Evolutionary conservation across 2,888 invertebrate species (phyloP).

Genomic region (Chymomyza fuscimana): DNA sequence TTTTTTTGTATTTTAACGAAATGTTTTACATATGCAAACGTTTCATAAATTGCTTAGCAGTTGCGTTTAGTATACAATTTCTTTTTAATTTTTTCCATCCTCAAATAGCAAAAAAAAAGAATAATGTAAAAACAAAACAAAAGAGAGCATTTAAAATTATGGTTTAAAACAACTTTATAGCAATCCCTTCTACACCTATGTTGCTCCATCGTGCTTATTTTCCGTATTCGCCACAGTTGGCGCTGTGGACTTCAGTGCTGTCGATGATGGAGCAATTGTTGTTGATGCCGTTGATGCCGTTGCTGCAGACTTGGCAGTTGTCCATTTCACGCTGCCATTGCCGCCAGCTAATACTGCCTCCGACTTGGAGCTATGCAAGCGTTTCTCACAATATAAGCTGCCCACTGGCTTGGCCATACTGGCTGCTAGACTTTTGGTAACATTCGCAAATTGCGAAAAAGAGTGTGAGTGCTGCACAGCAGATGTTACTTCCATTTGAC

Average conservation of each 20-base stretch:
- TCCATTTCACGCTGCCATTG: conserved; percentile 28
- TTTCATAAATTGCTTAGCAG: conserved; percentile 8
- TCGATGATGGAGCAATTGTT: background rate
- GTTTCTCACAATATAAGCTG: conserved; percentile 79
- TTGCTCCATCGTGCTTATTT: background rate
- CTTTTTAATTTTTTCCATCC: background rate
- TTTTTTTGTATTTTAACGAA: background rate
- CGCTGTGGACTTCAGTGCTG: background rate
- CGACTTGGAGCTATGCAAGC: conserved; percentile 78
- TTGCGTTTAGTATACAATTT: conserved; percentile 1
- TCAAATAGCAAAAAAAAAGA: no score
- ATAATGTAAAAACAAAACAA: background rate
- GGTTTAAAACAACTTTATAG: background rate
- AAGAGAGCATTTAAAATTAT: background rate
- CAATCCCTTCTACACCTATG: background rate
- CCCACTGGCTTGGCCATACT: conserved; percentile 77
- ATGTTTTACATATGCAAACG: background rate
- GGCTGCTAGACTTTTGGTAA: conserved; percentile 77
- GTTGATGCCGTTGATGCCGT: conserved; percentile 7
- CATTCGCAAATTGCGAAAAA: conserved; percentile 42
- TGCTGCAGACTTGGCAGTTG: conserved; percentile 13
- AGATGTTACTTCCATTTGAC: background rate
- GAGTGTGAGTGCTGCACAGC: background rate
- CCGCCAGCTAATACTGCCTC: conserved; percentile 68
- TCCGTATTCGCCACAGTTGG: background rate